Evolutionary conservation across 2,888 invertebrate genomes (phyloP).

Genomic region (Agelastica alni): DNA sequence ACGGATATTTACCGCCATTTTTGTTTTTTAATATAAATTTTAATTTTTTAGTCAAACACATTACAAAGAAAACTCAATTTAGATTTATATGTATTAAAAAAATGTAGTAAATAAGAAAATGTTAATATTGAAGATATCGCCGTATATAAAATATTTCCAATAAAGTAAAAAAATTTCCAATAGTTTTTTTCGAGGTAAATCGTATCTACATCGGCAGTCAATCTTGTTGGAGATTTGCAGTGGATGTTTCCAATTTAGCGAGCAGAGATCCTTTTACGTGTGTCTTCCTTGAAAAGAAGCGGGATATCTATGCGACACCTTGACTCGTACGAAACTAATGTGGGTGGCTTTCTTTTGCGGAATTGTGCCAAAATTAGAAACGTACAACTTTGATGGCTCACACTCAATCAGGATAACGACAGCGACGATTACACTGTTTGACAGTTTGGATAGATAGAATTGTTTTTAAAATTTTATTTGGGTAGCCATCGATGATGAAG

Average conservation of each 20-base stretch:
- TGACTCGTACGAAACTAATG: conserved; percentile 31
- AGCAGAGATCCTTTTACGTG: conserved; percentile 7
- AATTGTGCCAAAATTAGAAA: conserved; percentile 29
- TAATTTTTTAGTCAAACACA: no score
- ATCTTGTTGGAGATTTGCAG: conserved; percentile 20
- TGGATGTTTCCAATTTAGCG: conserved; percentile 24
- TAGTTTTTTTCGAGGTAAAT: neutral
- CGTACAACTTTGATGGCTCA: conserved; percentile 33
- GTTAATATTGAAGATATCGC: no score
- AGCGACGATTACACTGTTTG: no score
- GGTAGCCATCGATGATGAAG: no score
- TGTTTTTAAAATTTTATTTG: no score
- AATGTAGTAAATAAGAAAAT: no score
- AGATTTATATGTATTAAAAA: no score
- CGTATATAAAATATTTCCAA: no score
- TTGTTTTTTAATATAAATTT: no score
- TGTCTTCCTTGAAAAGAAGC: conserved; percentile 10
- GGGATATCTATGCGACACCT: conserved; percentile 21
- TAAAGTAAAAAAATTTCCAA: neutral
- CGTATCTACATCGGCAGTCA: conserved; percentile 18
- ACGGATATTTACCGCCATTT: no score
- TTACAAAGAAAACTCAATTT: no score
- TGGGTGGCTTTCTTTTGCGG: conserved; percentile 26
- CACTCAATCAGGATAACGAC: conserved; percentile 21
- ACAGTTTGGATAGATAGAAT: no score